These are phyloP conservation scores for Asbolus verrucosus DNA, from an alignment of 1,140 invertebrate species.

Conservation along the genomic window DNA sequence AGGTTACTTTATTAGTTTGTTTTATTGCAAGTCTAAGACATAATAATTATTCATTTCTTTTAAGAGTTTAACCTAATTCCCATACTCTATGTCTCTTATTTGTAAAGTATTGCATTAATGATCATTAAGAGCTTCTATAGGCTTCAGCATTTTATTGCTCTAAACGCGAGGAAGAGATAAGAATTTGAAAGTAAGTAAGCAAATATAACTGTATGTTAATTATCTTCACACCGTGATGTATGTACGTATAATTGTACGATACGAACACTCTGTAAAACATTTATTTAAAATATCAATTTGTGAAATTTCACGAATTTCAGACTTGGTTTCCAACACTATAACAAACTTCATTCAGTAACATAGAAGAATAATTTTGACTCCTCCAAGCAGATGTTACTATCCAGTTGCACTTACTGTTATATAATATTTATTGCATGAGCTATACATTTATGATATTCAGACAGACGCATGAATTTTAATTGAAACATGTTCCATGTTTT, in stretches of 20 bases:
- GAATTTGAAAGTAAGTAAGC: slow-evolving; percentile 6
- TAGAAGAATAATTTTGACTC: background rate
- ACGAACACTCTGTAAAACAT: background rate
- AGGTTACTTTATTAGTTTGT: background rate
- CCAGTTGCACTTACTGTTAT: slow-evolving; percentile 11
- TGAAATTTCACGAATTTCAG: slow-evolving; percentile 8
- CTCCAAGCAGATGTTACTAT: slow-evolving; percentile 6
- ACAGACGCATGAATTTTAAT: slow-evolving; percentile 32
- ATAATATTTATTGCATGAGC: slow-evolving; percentile 24
- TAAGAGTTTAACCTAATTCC: slow-evolving; percentile 6
- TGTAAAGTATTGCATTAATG: background rate
- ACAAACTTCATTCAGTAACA: background rate
- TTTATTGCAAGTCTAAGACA: background rate
- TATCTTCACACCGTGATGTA: background rate
- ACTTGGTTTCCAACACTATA: background rate
- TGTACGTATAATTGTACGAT: slow-evolving; percentile 8
- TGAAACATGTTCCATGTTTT: slow-evolving; percentile 38
- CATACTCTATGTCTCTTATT: background rate
- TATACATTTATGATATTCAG: slow-evolving; percentile 25
- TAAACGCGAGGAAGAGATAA: slow-evolving; percentile 8
- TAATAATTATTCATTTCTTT: slow-evolving; percentile 2
- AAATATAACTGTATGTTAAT: slow-evolving; percentile 12
- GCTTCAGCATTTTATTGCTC: slow-evolving; percentile 7
- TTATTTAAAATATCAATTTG: slow-evolving; percentile 5
- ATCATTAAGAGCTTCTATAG: background rate